Percentiles rank a stretch among this genome's conserved stretches.
phyloP scores from a whole-genome alignment of 2,797 vertebrate genomes.

The Tangara arthus region DNA sequence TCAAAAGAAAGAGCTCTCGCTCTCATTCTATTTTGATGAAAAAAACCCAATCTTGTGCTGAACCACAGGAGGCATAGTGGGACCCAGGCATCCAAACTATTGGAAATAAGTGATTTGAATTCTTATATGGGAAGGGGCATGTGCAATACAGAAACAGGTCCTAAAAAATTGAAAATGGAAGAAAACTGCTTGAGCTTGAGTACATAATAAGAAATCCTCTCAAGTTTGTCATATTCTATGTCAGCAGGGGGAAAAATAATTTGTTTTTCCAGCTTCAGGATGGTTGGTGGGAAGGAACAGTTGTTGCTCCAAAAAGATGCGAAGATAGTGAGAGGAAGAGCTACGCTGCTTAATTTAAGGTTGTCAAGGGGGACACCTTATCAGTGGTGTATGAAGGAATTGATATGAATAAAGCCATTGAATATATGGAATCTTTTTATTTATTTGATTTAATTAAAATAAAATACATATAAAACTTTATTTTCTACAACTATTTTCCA shows the following conservation, averaged over 20 bases:
- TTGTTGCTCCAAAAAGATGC: neutral
- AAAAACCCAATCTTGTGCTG: constrained; percentile 45
- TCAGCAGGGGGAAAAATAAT: neutral
- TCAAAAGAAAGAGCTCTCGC: constrained; percentile 13
- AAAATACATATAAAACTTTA: neutral
- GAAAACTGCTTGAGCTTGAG: constrained; percentile 6
- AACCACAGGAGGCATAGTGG: constrained; percentile 6
- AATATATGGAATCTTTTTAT: fast-evolving
- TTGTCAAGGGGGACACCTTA: neutral
- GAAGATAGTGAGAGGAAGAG: neutral
- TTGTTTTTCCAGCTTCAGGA: neutral
- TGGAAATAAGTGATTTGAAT: constrained; percentile 35
- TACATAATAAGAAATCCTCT: neutral
- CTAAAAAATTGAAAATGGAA: neutral
- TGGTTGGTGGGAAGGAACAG: neutral
- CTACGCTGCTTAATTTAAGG: neutral
- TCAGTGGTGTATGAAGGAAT: neutral
- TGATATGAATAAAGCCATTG: neutral
- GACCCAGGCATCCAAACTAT: neutral
- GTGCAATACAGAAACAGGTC: neutral
- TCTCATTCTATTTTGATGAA: constrained; percentile 39
- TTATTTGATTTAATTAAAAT: neutral
- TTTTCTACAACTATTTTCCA: neutral
- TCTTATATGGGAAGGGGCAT: neutral
- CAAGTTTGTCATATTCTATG: neutral